A percentile compares a stretch with the other conserved stretches of the same genome.
phyloP scores from a whole-genome alignment of 2,888 invertebrate genomes.

The Synanthedon formicaeformis region DNA sequence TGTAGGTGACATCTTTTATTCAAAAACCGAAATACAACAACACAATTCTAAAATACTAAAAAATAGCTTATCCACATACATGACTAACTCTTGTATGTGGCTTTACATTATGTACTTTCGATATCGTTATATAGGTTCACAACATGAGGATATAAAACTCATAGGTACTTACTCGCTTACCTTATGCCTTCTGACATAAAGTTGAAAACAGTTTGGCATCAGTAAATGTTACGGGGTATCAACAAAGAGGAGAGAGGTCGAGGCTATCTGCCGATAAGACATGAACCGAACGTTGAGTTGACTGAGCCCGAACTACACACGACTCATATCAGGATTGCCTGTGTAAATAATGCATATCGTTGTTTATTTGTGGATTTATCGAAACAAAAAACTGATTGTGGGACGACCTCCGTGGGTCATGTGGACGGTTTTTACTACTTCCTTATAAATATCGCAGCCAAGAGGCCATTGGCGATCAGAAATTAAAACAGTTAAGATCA shows the following conservation, averaged over 20 bases:
- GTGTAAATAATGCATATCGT: constrained; percentile 1
- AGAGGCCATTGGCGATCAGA: too few relatives aligned
- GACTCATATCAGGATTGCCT: constrained; percentile 10
- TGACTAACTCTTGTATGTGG: not conserved
- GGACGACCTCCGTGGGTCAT: not conserved
- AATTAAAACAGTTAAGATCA: too few relatives aligned
- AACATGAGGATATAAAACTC: constrained; percentile 31
- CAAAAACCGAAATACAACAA: too few relatives aligned
- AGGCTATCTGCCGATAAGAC: constrained; percentile 56
- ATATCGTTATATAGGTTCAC: constrained; percentile 34
- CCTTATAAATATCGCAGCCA: too few relatives aligned
- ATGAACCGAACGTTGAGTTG: constrained; percentile 35
- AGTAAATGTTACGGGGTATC: constrained; percentile 5
- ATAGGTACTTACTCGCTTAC: constrained; percentile 7
- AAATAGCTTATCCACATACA: not conserved
- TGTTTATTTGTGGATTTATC: not conserved
- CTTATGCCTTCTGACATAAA: constrained; percentile 16
- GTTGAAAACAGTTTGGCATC: constrained; percentile 10
- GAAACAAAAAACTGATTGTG: not conserved
- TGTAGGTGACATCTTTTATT: too few relatives aligned
- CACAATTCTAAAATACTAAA: not conserved
- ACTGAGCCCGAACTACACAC: constrained; percentile 39
- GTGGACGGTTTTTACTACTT: not conserved
- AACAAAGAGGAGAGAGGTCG: constrained; percentile 47
- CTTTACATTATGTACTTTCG: constrained; percentile 18